These are phyloP conservation scores for Amiota mariae DNA, from an alignment of 2,888 invertebrate species.

Conservation along the genomic window DNA sequence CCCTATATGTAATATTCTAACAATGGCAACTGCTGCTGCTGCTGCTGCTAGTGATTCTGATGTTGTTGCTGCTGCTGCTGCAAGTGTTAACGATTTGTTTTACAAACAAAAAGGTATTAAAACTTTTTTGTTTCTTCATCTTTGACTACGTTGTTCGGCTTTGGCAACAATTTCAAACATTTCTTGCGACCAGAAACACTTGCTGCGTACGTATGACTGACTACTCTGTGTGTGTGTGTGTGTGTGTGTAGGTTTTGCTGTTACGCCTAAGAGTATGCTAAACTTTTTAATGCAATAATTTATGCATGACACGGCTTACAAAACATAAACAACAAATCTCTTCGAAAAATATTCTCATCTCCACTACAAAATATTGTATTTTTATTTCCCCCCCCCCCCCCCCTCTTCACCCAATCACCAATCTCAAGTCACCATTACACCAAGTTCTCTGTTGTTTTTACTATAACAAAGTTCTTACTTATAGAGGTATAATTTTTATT, in stretches of 20 bases:
- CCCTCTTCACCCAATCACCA: no score
- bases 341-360: slow-evolving; percentile 11
- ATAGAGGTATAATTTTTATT: slow-evolving; percentile 4
- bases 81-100: slow-evolving; percentile 59
- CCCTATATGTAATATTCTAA: background rate
- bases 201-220: background rate
- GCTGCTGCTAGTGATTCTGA: background rate
- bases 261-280: slow-evolving; percentile 27
- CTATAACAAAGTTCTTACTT: background rate
- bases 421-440: no score
- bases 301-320: slow-evolving; percentile 60
- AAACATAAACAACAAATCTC: slow-evolving; percentile 56
- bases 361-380: background rate
- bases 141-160: background rate
- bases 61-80: slow-evolving; percentile 5
- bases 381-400: no score
- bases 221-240: background rate
- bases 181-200: background rate
- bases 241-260: slow-evolving; percentile 45
- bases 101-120: slow-evolving; percentile 48
- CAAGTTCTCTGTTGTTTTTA: background rate
- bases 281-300: slow-evolving; percentile 60
- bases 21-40: background rate
- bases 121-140: slow-evolving; percentile 17
- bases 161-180: background rate